Conservation (phyloP, 2,888 invertebrate genomes). For the Orchesellides sinensis region DNA sequence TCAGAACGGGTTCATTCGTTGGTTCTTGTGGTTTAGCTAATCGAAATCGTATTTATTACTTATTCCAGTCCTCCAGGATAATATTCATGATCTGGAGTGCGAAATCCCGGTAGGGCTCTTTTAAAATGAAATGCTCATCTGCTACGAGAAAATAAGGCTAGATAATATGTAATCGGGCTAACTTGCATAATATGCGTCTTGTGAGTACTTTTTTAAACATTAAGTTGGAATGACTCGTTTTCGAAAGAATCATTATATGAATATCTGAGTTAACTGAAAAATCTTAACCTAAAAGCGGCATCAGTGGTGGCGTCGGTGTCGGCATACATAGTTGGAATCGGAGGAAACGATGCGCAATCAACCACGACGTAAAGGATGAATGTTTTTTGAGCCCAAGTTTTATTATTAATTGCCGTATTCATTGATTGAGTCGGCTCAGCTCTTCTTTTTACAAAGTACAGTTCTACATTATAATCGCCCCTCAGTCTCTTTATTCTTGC, state of each 20-base stretch:
- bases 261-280: too few relatives aligned
- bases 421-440: constrained; percentile 44
- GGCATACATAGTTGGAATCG: constrained; percentile 46
- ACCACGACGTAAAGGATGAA: constrained; percentile 20
- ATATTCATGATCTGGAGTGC: constrained; percentile 23
- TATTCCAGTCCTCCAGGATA: background rate
- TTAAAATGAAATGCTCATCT: constrained; percentile 35
- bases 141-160: too few relatives aligned
- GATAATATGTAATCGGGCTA: background rate
- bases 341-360: constrained; percentile 63
- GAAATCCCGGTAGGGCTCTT: constrained; percentile 56
- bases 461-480: constrained; percentile 23
- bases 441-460: background rate
- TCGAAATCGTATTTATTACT: constrained; percentile 22
- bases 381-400: constrained; percentile 32
- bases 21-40: background rate
- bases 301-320: too few relatives aligned
- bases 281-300: too few relatives aligned
- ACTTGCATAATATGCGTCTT: constrained; percentile 55
- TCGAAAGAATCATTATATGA: too few relatives aligned
- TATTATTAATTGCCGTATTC: constrained; percentile 62
- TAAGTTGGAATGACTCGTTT: too few relatives aligned
- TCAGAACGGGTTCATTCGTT: background rate
- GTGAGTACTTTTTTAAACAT: constrained; percentile 58
- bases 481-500: constrained; percentile 8